phyloP scores from a whole-genome alignment of 2,797 vertebrate genomes.

The Gorsachius magnificus region DNA sequence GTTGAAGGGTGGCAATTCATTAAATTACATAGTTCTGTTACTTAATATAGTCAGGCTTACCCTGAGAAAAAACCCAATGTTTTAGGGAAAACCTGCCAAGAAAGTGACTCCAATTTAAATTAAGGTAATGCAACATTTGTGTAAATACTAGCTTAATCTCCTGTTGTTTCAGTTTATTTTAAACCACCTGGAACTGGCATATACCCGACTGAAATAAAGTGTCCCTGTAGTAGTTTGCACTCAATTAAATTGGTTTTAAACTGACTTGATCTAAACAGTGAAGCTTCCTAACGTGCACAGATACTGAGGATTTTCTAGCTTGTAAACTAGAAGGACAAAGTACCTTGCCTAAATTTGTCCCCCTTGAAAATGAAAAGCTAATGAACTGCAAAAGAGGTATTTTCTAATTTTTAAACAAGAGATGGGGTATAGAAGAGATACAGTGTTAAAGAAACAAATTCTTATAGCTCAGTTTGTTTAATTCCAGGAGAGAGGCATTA shows the following conservation, averaged over 20 bases:
- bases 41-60: not conserved
- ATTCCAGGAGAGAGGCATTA: not conserved
- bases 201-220: not conserved
- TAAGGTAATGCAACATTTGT: not conserved
- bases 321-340: not conserved
- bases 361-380: not conserved
- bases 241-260: not conserved
- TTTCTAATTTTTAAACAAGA: not conserved
- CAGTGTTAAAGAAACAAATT: not conserved
- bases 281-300: not conserved
- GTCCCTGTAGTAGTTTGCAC: not conserved
- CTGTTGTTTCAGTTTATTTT: not conserved
- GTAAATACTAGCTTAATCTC: not conserved
- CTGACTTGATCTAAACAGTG: not conserved
- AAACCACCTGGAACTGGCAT: not conserved
- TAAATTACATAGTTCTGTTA: not conserved
- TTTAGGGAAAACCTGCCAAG: not conserved
- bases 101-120: not conserved
- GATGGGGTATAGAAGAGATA: not conserved
- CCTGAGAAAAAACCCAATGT: not conserved
- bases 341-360: not conserved
- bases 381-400: not conserved
- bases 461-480: not conserved
- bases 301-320: not conserved
- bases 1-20: not conserved